Conservation (phyloP, 2,888 invertebrate genomes). For the Caradrina kadenii region DNA sequence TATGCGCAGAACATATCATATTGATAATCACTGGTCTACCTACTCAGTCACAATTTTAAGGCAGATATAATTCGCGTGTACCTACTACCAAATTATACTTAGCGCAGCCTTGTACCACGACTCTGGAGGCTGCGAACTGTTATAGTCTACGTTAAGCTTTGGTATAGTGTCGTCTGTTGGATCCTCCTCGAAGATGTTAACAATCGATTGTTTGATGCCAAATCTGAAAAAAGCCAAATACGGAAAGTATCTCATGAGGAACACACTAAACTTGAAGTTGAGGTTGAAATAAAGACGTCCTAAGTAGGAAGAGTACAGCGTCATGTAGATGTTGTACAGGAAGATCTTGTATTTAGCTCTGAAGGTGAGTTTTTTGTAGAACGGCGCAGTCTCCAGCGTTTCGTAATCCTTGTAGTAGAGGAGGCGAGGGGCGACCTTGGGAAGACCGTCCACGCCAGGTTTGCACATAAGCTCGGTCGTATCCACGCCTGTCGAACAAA, state of each 20-base stretch:
- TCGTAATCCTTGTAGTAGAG: slow-evolving; percentile 84
- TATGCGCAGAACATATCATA: slow-evolving; percentile 16
- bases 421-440: slow-evolving; percentile 68
- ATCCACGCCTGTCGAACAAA: slow-evolving; percentile 75
- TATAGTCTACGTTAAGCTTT: slow-evolving; percentile 79
- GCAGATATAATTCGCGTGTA: slow-evolving; percentile 6
- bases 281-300: slow-evolving; percentile 92
- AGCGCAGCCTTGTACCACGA: slow-evolving; percentile 74
- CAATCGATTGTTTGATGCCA: slow-evolving; percentile 91
- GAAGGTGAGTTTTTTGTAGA: slow-evolving; percentile 81
- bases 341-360: slow-evolving; percentile 76
- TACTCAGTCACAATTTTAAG: background rate
- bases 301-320: slow-evolving; percentile 83
- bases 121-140: slow-evolving; percentile 64
- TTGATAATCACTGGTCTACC: slow-evolving; percentile 29
- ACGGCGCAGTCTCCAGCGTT: slow-evolving; percentile 80
- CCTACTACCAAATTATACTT: slow-evolving; percentile 72
- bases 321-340: slow-evolving; percentile 62
- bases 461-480: slow-evolving; percentile 70
- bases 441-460: slow-evolving; percentile 74
- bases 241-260: slow-evolving; percentile 92
- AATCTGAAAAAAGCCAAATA: slow-evolving; percentile 92
- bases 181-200: slow-evolving; percentile 89
- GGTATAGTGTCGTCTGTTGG: slow-evolving; percentile 77
- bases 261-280: slow-evolving; percentile 90